A percentile compares a stretch with the other conserved stretches of the same genome.
phyloP scores from a whole-genome alignment of 2,797 vertebrate genomes.

The Poecilia velifera region DNA sequence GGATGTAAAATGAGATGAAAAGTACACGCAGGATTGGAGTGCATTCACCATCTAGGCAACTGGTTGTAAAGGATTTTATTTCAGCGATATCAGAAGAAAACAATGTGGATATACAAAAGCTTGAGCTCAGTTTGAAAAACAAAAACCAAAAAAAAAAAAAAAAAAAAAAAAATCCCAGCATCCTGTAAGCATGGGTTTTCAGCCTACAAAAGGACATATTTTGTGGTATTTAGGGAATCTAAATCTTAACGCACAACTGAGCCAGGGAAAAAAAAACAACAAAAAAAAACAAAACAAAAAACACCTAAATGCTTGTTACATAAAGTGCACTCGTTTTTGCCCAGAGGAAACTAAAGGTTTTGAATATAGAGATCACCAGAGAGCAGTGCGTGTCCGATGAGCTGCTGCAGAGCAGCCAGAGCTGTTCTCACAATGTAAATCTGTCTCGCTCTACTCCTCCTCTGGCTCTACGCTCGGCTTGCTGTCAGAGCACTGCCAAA shows the following conservation, averaged over 20 bases:
- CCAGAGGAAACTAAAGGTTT: constrained; percentile 6
- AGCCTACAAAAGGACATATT: background rate
- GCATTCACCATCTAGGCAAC: background rate
- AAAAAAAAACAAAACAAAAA: no score
- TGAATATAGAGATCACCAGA: constrained; percentile 51
- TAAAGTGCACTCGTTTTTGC: constrained; percentile 11
- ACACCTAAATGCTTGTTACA: background rate
- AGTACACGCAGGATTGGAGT: background rate
- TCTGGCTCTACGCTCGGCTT: constrained; percentile 57
- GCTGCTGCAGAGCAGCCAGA: constrained; percentile 52
- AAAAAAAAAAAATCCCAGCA: no score
- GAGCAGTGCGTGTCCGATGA: constrained; percentile 40
- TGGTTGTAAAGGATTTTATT: background rate
- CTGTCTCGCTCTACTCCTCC: constrained; percentile 61
- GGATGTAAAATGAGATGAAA: background rate
- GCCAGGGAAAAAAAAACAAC: background rate
- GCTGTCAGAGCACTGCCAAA: constrained; percentile 60
- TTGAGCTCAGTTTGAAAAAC: background rate
- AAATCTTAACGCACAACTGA: constrained; percentile 2
- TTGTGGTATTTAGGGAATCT: background rate
- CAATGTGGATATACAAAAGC: background rate
- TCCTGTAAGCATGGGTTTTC: background rate
- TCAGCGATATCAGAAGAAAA: background rate
- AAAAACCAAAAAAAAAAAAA: background rate
- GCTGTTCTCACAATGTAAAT: constrained; percentile 73